Base-by-base conservation (phyloP, 2,113 vertebrate genomes). In the Eulacestoma nigropectus region DNA sequence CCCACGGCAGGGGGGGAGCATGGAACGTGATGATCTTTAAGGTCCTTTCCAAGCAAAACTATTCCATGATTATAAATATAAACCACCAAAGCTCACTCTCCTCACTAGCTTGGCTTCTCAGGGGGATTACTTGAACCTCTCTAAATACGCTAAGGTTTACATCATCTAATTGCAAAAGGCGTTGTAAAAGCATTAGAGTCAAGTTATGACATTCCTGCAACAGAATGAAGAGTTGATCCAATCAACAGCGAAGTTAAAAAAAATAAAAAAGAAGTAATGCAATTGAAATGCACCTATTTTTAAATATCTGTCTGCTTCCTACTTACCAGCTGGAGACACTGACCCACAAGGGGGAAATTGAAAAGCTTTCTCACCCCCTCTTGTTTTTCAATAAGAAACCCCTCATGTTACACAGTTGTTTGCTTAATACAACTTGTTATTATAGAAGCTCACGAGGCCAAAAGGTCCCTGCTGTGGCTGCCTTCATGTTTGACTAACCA, bases 91-190 rank as follows among this genome's bases (percentile, higher is more conserved):
- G 80, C 74, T 92, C 83, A 47, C 46, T 85, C 49, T 42, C 72
- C 53, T 63, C 81, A 37, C 70, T 60, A 77, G 89, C 26, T 49
- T 17, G 16, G 46, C 47, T 94, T 88, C 95, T 96, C 97, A 68
- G 72, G 83, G 91, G 95, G 69, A 78, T 86, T 91, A 89, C 92
- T 74, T 83, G 77, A 95, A 84, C 3, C 35, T 93, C 85, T 84
- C 70, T 62, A 85, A 87, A 80, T 83, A 84, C 84, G 81, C 87
- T 69, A 87, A 49, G 41, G 87, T 90, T 95, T 95, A 96, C 92
- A 81, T 97, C 97, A 96, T 93, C 75, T 87, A 95, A 96, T 96
- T 95, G 94, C 91, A 95, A 91, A 89, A 95, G 91, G 86, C 94
- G 81, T 97, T 96, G 88, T 92, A 76, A 87, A 96, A 96, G 89